phyloP scores from a whole-genome alignment of 1,140 invertebrate genomes.

The Dendroctonus ponderosae region DNA sequence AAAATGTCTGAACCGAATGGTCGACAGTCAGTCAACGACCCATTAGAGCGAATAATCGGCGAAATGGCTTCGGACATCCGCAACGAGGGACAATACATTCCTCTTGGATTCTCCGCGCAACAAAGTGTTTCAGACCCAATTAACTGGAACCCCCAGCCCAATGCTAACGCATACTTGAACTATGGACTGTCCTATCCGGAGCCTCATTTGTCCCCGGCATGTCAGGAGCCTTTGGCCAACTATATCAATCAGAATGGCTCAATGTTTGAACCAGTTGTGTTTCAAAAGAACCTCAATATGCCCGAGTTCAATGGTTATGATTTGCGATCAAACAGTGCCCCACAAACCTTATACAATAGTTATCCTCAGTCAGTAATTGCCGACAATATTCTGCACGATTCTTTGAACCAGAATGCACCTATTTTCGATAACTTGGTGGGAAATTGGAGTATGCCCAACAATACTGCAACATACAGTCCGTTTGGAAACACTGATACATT shows the following conservation, averaged over 20 bases:
- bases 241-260: slow-evolving; percentile 39
- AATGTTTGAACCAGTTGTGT: slow-evolving; percentile 33
- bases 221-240: slow-evolving; percentile 37
- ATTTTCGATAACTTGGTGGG: slow-evolving; percentile 73
- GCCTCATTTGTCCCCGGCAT: slow-evolving; percentile 32
- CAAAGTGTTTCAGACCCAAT: slow-evolving; percentile 44
- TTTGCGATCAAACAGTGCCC: slow-evolving; percentile 26
- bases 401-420: slow-evolving; percentile 17
- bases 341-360: slow-evolving; percentile 18
- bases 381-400: slow-evolving; percentile 21
- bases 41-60: slow-evolving; percentile 63
- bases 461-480: slow-evolving; percentile 77
- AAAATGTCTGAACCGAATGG: slow-evolving; percentile 46
- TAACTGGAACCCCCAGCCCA: slow-evolving; percentile 42
- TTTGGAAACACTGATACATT: slow-evolving; percentile 61
- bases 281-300: slow-evolving; percentile 29
- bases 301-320: slow-evolving; percentile 27
- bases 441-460: slow-evolving; percentile 78
- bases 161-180: slow-evolving; percentile 45
- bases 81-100: slow-evolving; percentile 59
- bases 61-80: slow-evolving; percentile 62
- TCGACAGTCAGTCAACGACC: slow-evolving; percentile 44
- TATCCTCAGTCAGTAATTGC: slow-evolving; percentile 16
- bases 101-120: slow-evolving; percentile 55
- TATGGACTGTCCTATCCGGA: slow-evolving; percentile 36